Percentiles rank a stretch among this genome's conserved stretches.
phyloP scores from a whole-genome alignment of 2,888 invertebrate species.

The Eudasyphora cyanicolor region DNA sequence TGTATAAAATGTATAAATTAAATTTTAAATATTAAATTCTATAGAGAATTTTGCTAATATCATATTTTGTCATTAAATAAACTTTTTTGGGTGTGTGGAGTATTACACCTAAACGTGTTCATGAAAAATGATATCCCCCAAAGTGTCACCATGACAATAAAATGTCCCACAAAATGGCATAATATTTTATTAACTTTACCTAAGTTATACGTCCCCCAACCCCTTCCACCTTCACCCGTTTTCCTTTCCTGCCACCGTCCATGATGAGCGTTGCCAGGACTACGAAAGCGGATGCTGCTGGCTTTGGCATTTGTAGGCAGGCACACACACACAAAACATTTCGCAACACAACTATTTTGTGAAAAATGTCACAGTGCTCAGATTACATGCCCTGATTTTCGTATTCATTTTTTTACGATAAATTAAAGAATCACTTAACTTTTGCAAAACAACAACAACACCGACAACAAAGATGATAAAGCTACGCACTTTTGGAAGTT shows the following conservation, averaged over 20 bases:
- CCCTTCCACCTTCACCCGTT: neutral
- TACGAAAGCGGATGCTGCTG: too few species aligned
- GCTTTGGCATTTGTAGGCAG: conserved; percentile 14
- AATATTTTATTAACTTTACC: neutral
- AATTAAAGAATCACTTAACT: conserved; percentile 31
- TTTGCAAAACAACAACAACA: too few species aligned
- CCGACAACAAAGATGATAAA: too few species aligned
- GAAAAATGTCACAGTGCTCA: conserved; percentile 32
- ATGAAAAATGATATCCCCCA: neutral
- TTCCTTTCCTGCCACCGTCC: too few species aligned
- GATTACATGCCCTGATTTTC: conserved; percentile 23
- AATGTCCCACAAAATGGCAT: neutral
- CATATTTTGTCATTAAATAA: too few species aligned
- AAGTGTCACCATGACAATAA: conserved; percentile 6
- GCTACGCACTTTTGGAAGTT: neutral
- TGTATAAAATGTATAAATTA: too few species aligned
- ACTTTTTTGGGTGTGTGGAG: too few species aligned
- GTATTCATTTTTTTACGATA: conserved; percentile 21
- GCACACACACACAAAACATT: too few species aligned
- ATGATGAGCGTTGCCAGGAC: too few species aligned
- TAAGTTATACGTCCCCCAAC: neutral
- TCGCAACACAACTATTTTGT: conserved; percentile 16
- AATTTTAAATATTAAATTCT: too few species aligned
- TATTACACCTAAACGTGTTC: too few species aligned
- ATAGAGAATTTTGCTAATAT: too few species aligned